Base-by-base conservation (phyloP, 2,797 vertebrate species). In the Tokudaia muenninki region DNA sequence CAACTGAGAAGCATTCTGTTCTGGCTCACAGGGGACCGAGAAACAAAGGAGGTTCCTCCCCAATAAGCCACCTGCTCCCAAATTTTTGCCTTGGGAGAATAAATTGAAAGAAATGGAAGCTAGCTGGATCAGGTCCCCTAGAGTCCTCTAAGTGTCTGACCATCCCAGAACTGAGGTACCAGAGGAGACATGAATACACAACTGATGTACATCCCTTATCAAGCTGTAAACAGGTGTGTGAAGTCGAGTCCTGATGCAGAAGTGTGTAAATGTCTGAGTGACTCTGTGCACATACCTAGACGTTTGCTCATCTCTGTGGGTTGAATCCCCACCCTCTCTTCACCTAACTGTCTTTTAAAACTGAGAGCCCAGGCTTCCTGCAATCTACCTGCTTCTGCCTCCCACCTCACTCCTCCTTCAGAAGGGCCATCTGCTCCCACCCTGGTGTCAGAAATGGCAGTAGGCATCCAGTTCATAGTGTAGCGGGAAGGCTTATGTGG, bases 141-240 rank as follows among this genome's bases (percentile, higher is more conserved):
- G 19, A 8, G 1, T 4, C 41, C 47, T 80, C 47, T 44, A 59
- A 90, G 80, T 26, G 6, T 22, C 22, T 2, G 21, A 9, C 37
- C 24, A 21, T 16, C 50, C 34, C 75, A 78, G 93, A 14, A 59
- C 21, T 2, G 19, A 13, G 7, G 21, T 11, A 24, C 81, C 41
- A 29, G 77, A 41, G 21, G 21, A 74, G 79, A 29, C 29, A 1
- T 44, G 37, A 44, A 65, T 8, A 19, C 61, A 50, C 3, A 0
- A 0, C 34, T 47, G 2, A 10, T 12, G 57, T 29, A 6, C 1
- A 17, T 22, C 0, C 44, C 41, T 67, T 50, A 34, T 29, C 47
- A 3, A 12, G 17, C 29, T 4, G 1, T 47, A 44, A 22, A 13
- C 0, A 4, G 21, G 26, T 41, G 0, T 31, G 4, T 55, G 67